A percentile compares a stretch with the other conserved stretches of the same genome.
phyloP scores from a whole-genome alignment of 1,140 invertebrate genomes.

The Lucilia sericata region DNA sequence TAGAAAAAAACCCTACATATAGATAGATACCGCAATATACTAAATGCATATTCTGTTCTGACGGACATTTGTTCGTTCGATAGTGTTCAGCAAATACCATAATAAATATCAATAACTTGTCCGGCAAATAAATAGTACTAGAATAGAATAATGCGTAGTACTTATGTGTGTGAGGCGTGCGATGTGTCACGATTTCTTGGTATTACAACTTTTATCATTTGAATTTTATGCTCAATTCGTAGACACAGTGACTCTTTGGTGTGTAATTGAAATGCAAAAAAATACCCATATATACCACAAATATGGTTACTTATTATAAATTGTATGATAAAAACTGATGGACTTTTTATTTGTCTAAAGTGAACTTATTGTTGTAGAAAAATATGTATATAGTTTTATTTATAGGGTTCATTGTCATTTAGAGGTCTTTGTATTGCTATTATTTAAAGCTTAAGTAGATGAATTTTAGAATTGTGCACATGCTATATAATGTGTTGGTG shows the following conservation, averaged over 20 bases:
- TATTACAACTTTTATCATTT: slow-evolving; percentile 8
- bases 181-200: not conserved
- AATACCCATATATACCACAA: not conserved
- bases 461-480: too few species aligned
- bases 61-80: too few species aligned
- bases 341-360: not conserved
- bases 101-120: too few species aligned
- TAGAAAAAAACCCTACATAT: too few species aligned
- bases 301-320: not conserved
- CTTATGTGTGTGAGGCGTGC: not conserved
- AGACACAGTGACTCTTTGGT: slow-evolving; percentile 3
- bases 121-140: too few species aligned
- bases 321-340: not conserved
- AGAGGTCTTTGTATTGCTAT: not conserved
- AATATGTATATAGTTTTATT: not conserved
- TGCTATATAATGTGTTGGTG: not conserved
- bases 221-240: not conserved
- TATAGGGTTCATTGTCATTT: slow-evolving; percentile 21
- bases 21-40: too few species aligned
- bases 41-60: too few species aligned
- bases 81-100: too few species aligned
- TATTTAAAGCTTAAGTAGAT: not conserved
- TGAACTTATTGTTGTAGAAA: not conserved
- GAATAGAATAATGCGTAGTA: not conserved
- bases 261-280: not conserved